Evolutionary conservation across 1,140 invertebrate species (phyloP).

Genomic region (Panulirus ornatus): DNA sequence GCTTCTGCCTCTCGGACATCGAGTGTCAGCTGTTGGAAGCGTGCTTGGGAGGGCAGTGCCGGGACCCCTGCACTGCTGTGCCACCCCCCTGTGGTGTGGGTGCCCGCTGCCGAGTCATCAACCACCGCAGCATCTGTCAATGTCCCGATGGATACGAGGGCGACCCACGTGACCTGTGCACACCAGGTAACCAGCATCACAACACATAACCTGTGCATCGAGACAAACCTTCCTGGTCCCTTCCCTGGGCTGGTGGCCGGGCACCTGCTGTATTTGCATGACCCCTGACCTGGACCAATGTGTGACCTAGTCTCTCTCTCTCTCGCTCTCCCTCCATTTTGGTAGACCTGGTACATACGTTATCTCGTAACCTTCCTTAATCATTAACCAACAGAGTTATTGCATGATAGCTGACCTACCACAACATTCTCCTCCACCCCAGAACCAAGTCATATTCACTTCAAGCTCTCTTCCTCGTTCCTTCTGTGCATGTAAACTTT

Average conservation of each 20-base stretch:
- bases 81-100: slow-evolving; percentile 76
- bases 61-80: slow-evolving; percentile 81
- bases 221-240: background rate
- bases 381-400: background rate
- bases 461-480: too few species aligned
- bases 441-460: too few species aligned
- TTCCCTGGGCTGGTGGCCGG: background rate
- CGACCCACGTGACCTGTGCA: slow-evolving; percentile 86
- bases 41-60: slow-evolving; percentile 77
- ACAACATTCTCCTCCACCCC: background rate
- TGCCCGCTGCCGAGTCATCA: slow-evolving; percentile 76
- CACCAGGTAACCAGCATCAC: slow-evolving; percentile 71
- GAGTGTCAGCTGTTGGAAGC: slow-evolving; percentile 77
- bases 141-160: slow-evolving; percentile 88
- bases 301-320: background rate
- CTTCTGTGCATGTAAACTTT: too few species aligned
- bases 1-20: slow-evolving; percentile 75
- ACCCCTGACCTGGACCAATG: slow-evolving; percentile 45
- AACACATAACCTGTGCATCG: background rate
- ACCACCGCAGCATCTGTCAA: slow-evolving; percentile 88
- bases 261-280: slow-evolving; percentile 26
- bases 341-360: background rate
- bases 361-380: background rate
- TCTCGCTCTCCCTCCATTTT: background rate
- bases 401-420: background rate